These are phyloP conservation scores for Junonia oenone DNA, from an alignment of 2,888 invertebrate species.

Conservation along the genomic window DNA sequence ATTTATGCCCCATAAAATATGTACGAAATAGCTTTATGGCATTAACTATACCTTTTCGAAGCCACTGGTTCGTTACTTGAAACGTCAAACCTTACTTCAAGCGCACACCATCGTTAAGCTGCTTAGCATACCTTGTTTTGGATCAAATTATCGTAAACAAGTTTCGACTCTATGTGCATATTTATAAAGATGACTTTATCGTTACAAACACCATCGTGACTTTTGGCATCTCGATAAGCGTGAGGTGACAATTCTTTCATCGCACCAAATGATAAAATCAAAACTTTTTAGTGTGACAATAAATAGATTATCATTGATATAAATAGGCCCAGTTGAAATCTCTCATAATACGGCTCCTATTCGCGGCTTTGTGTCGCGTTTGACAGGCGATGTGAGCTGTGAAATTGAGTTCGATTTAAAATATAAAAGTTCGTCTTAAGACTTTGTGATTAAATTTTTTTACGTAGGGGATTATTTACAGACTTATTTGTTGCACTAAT, in stretches of 20 bases:
- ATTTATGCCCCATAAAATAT: background rate
- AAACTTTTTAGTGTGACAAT: conserved; percentile 76
- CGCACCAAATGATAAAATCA: conserved; percentile 70
- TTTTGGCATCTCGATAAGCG: conserved; percentile 72
- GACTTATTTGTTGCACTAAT: conserved; percentile 68
- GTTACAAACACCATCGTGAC: conserved; percentile 44
- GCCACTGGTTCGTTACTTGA: conserved; percentile 60
- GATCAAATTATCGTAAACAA: conserved; percentile 29
- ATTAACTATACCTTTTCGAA: conserved; percentile 45
- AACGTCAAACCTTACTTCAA: conserved; percentile 63
- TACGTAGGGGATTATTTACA: conserved; percentile 58
- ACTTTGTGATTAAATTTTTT: conserved; percentile 60
- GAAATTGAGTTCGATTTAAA: conserved; percentile 75
- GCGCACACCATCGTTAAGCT: conserved; percentile 65
- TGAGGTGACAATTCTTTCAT: conserved; percentile 76
- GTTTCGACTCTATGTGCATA: conserved; percentile 39
- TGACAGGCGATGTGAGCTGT: conserved; percentile 77
- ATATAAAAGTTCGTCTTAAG: conserved; percentile 69
- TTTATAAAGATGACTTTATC: conserved; percentile 32
- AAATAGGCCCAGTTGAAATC: conserved; percentile 74
- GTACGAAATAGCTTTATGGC: conserved; percentile 22
- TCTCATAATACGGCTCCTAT: conserved; percentile 67
- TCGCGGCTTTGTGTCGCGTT: conserved; percentile 73
- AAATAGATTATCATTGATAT: conserved; percentile 77
- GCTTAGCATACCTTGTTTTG: conserved; percentile 60